Conservation (phyloP, 1,140 invertebrate genomes). For the Drosophila pectinifera region DNA sequence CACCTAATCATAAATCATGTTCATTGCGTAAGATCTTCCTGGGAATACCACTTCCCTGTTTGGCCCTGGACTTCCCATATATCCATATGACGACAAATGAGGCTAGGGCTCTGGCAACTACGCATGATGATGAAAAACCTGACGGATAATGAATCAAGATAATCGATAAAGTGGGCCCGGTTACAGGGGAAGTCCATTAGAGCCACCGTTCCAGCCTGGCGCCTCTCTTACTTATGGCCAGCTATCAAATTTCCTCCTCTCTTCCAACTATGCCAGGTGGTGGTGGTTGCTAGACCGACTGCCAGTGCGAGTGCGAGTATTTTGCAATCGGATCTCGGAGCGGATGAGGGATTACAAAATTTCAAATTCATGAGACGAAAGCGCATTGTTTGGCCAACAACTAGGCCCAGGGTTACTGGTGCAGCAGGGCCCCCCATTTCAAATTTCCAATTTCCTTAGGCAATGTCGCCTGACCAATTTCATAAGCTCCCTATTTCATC, state of each 20-base stretch:
- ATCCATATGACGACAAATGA: slow-evolving; percentile 19
- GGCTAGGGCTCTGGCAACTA: slow-evolving; percentile 11
- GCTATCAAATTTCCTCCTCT: slow-evolving; percentile 49
- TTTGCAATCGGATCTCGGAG: slow-evolving; percentile 54
- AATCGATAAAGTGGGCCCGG: slow-evolving; percentile 55
- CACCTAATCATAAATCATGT: too few relatives aligned
- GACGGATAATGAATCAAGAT: slow-evolving; percentile 48
- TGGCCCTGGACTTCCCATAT: slow-evolving; percentile 5
- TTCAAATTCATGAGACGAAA: slow-evolving; percentile 66
- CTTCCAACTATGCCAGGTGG: slow-evolving; percentile 8
- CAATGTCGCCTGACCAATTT: slow-evolving; percentile 49
- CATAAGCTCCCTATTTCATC: slow-evolving; percentile 8
- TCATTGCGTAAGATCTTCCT: neutral
- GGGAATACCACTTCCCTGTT: slow-evolving; percentile 11
- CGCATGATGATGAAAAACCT: slow-evolving; percentile 41
- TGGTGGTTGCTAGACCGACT: neutral
- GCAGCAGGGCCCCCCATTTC: slow-evolving; percentile 10
- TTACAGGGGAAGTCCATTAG: slow-evolving; percentile 55
- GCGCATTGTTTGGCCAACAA: slow-evolving; percentile 39
- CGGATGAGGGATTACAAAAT: slow-evolving; percentile 64
- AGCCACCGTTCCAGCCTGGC: slow-evolving; percentile 43
- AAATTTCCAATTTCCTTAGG: slow-evolving; percentile 73
- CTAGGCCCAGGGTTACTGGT: slow-evolving; percentile 13
- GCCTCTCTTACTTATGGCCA: slow-evolving; percentile 27
- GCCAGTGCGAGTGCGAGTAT: slow-evolving; percentile 10